Conservation (phyloP, 64 coral and sea anemone genomes). For the Dendronephthya gigantea region DNA sequence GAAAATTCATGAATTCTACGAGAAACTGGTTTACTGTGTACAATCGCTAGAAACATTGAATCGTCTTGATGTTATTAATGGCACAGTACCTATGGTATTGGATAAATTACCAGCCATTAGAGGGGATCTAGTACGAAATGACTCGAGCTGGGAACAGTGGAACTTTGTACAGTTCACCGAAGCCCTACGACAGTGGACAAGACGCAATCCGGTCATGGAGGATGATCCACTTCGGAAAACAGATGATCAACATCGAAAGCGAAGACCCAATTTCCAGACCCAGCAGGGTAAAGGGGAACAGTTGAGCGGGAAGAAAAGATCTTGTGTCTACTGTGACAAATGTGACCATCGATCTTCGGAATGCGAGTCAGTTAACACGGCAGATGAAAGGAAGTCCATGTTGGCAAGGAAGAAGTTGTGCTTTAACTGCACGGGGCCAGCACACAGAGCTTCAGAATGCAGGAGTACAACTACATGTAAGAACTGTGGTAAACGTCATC, state of each 20-base stretch:
- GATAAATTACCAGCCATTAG: constrained; percentile 43
- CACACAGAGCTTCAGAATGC: not conserved
- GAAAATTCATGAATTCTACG: not conserved
- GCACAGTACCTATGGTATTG: constrained; percentile 31
- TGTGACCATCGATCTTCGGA: not conserved
- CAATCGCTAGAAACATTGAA: not conserved
- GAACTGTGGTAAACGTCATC: not conserved
- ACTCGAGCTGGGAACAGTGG: no score
- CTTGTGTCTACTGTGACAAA: not conserved
- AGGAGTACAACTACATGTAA: not conserved
- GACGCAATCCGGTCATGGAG: no score
- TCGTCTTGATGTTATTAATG: constrained; percentile 12
- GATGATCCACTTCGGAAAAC: no score
- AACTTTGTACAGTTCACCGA: no score
- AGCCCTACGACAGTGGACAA: no score
- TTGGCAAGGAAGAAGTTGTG: not conserved
- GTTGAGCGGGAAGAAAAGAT: no score
- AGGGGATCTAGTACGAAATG: no score
- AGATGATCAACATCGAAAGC: no score
- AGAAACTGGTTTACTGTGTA: not conserved
- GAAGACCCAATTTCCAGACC: no score
- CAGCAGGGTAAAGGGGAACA: no score
- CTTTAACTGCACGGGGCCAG: not conserved
- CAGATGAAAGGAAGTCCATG: not conserved
- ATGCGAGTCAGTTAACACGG: not conserved